phyloP scores from a whole-genome alignment of 1,140 invertebrate species.

The Drosophila tropicalis region DNA sequence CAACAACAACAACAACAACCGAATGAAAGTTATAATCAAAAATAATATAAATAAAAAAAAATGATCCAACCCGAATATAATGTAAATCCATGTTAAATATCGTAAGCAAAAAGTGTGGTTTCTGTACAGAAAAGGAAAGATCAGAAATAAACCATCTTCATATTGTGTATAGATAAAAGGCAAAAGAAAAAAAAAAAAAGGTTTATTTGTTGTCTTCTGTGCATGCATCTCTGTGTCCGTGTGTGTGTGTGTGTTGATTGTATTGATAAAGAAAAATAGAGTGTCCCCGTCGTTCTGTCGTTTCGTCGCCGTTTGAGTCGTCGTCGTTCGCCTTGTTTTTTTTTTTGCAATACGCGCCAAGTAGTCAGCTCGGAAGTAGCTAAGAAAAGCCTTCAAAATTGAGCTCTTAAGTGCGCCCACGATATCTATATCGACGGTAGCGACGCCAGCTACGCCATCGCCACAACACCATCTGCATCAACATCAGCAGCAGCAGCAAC shows the following conservation, averaged over 20 bases:
- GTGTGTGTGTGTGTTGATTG: constrained; percentile 22
- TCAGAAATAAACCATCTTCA: constrained; percentile 15
- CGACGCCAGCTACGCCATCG: constrained; percentile 36
- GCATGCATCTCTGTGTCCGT: not conserved
- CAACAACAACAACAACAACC: constrained; percentile 44
- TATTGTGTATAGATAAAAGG: constrained; percentile 32
- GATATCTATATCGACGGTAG: constrained; percentile 77
- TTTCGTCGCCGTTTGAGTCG: constrained; percentile 29
- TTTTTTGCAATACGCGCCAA: constrained; percentile 75
- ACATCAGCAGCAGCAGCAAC: constrained; percentile 26
- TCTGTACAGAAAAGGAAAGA: constrained; percentile 48
- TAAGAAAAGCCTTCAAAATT: constrained; percentile 82
- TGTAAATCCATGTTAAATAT: constrained; percentile 68
- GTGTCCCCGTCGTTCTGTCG: constrained; percentile 14
- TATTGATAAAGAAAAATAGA: not conserved
- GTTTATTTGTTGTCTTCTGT: constrained; percentile 26
- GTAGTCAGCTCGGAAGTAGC: constrained; percentile 57
- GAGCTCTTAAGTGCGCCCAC: constrained; percentile 81
- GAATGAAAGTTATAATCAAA: constrained; percentile 47
- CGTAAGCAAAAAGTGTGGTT: constrained; percentile 67
- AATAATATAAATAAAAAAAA: constrained; percentile 33
- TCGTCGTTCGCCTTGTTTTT: constrained; percentile 22
- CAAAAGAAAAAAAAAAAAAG: not conserved
- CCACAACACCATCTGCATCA: constrained; percentile 34
- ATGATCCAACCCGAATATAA: constrained; percentile 32